A percentile compares a stretch with the other conserved stretches of the same genome.
phyloP scores from a whole-genome alignment of 64 coral and sea anemone species.

The Pocillopora verrucosa region DNA sequence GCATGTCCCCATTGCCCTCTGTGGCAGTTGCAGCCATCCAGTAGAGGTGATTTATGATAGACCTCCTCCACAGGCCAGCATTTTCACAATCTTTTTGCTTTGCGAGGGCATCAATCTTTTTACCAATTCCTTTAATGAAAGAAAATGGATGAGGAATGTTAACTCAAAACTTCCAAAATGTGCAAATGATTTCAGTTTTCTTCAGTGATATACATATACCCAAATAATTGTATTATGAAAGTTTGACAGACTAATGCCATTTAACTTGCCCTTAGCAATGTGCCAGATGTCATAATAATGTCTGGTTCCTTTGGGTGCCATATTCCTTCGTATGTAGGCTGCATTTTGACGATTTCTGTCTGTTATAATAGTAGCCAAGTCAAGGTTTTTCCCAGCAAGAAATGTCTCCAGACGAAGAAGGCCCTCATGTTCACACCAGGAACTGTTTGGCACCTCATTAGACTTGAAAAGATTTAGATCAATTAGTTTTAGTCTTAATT shows the following conservation, averaged over 20 bases:
- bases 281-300: conserved; percentile 32
- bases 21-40: conserved; percentile 49
- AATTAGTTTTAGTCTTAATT: neutral
- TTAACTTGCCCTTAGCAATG: conserved; percentile 14
- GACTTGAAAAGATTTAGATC: neutral
- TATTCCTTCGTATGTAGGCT: neutral
- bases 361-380: conserved; percentile 5
- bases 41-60: conserved; percentile 50
- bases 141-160: neutral
- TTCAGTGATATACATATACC: neutral
- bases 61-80: conserved; percentile 36
- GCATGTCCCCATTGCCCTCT: conserved; percentile 45
- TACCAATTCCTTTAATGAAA: conserved; percentile 15
- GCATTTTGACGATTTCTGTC: conserved; percentile 10
- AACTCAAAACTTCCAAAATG: neutral
- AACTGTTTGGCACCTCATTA: conserved; percentile 37
- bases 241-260: no score
- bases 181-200: no score
- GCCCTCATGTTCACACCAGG: conserved; percentile 36
- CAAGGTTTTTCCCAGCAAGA: neutral
- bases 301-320: neutral
- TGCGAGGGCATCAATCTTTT: neutral
- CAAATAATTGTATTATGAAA: no score
- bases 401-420: neutral
- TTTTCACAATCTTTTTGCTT: conserved; percentile 30